Evolutionary conservation across 2,113 vertebrate genomes (phyloP).

Genomic region (Garra rufa): DNA sequence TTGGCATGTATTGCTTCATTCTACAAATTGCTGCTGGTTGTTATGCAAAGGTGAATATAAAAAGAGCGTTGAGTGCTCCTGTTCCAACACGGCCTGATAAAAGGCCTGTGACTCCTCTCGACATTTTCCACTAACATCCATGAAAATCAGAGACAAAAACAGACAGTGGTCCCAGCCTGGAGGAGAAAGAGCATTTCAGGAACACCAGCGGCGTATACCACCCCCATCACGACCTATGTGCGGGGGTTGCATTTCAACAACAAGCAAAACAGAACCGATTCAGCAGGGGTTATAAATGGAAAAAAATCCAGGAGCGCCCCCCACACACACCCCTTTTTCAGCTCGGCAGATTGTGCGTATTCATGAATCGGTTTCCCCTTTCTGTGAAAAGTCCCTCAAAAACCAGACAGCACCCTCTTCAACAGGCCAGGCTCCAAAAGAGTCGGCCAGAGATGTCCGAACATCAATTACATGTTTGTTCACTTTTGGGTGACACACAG

Average conservation of each 20-base stretch:
- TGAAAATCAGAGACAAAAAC: slow-evolving; percentile 63
- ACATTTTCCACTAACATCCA: slow-evolving; percentile 62
- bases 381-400: slow-evolving; percentile 53
- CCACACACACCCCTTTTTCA: slow-evolving; percentile 41
- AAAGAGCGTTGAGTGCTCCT: slow-evolving; percentile 32
- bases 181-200: slow-evolving; percentile 51
- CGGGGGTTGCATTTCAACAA: slow-evolving; percentile 61
- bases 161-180: slow-evolving; percentile 56
- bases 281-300: slow-evolving; percentile 57
- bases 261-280: slow-evolving; percentile 60
- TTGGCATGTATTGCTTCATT: slow-evolving; percentile 30
- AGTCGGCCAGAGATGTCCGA: slow-evolving; percentile 64
- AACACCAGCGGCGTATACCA: slow-evolving; percentile 59
- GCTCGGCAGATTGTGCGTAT: slow-evolving; percentile 59
- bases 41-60: slow-evolving; percentile 57
- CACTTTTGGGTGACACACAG: slow-evolving; percentile 67
- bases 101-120: slow-evolving; percentile 55
- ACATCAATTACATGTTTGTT: slow-evolving; percentile 73
- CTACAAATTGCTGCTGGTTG: slow-evolving; percentile 56
- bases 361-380: slow-evolving; percentile 56
- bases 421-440: slow-evolving; percentile 55
- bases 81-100: slow-evolving; percentile 52
- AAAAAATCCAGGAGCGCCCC: slow-evolving; percentile 64
- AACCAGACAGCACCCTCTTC: slow-evolving; percentile 56
- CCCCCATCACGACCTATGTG: slow-evolving; percentile 57